Evolutionary conservation across 2,888 invertebrate genomes (phyloP).

Genomic region (Morpho helenor): DNA sequence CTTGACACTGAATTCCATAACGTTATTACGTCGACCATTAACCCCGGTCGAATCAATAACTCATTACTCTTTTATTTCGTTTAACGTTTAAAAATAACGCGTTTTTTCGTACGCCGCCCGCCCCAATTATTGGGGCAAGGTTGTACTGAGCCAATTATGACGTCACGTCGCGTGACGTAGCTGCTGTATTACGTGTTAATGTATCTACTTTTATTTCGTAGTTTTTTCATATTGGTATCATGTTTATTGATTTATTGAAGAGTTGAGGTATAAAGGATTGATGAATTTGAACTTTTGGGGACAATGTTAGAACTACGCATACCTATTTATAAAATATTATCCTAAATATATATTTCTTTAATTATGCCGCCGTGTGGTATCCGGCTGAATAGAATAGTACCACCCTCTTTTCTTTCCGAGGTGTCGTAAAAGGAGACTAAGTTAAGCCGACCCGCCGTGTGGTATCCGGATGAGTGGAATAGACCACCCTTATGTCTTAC

Average conservation of each 20-base stretch:
- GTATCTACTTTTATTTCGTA: conserved; percentile 30
- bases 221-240: conserved; percentile 20
- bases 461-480: no score
- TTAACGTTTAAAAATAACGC: conserved; percentile 51
- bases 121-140: conserved; percentile 53
- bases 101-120: conserved; percentile 48
- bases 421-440: no score
- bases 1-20: conserved; percentile 41
- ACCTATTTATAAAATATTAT: no score
- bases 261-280: neutral
- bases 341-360: no score
- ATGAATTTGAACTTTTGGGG: neutral
- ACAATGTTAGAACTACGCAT: no score
- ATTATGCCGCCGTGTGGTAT: no score
- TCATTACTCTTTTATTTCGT: conserved; percentile 58
- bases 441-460: no score
- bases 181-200: conserved; percentile 30
- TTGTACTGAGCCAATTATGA: conserved; percentile 42
- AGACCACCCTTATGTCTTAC: no score
- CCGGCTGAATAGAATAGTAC: no score
- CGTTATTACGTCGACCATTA: conserved; percentile 43
- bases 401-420: no score
- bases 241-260: conserved; percentile 12
- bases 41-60: conserved; percentile 50
- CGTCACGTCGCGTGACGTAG: conserved; percentile 31